Conservation (phyloP, 2,113 vertebrate genomes). For the Gymnocephalus cernua region DNA sequence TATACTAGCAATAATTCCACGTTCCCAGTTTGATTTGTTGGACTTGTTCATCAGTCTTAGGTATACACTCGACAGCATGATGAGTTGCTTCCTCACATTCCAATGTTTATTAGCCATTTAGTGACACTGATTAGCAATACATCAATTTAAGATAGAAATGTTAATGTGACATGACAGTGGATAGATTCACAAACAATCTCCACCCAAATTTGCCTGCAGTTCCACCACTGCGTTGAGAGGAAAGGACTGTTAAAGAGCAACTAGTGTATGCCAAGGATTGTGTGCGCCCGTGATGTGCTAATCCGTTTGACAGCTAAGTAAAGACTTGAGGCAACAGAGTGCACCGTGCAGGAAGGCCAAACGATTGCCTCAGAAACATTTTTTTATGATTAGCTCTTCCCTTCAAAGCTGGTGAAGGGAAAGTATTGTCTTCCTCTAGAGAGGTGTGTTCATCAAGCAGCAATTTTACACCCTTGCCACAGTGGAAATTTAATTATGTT, state of each 20-base stretch:
- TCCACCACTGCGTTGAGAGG: slow-evolving; percentile 36
- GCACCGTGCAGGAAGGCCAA: slow-evolving; percentile 43
- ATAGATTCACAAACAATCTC: slow-evolving; percentile 8
- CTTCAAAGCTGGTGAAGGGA: slow-evolving; percentile 22
- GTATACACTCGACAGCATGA: not conserved
- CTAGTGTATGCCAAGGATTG: slow-evolving; percentile 39
- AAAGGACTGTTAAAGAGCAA: slow-evolving; percentile 51
- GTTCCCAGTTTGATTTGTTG: not conserved
- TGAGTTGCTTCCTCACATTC: slow-evolving; percentile 24
- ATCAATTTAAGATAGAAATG: not conserved
- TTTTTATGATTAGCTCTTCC: not conserved
- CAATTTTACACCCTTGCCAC: not conserved
- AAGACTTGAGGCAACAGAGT: slow-evolving; percentile 41
- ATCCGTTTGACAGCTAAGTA: slow-evolving; percentile 55
- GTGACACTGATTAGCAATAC: not conserved
- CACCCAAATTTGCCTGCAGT: slow-evolving; percentile 38
- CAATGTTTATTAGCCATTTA: slow-evolving; percentile 37
- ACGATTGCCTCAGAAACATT: slow-evolving; percentile 18
- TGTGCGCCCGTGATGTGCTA: slow-evolving; percentile 44
- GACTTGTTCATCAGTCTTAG: slow-evolving; percentile 21
- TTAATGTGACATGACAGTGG: slow-evolving; percentile 10
- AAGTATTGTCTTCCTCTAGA: not conserved
- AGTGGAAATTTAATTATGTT: slow-evolving; percentile 57
- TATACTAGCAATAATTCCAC: not conserved
- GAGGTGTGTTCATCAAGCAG: not conserved